Base-by-base conservation (phyloP, 1,140 invertebrate genomes). In the Meloidogyne chitwoodi region DNA sequence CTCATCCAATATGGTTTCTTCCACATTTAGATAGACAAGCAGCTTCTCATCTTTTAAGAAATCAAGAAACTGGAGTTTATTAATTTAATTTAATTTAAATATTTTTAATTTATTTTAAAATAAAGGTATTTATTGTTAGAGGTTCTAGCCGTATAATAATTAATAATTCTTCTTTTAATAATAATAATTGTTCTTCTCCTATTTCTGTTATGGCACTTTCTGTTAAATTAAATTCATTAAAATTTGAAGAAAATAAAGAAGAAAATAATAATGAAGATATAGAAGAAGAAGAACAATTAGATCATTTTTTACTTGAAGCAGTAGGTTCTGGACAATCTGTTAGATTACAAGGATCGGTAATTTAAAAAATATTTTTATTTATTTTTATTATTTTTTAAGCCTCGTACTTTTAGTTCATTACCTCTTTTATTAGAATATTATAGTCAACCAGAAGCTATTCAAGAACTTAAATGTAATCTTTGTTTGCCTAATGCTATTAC, bases 1-100 rank as follows among this genome's bases (percentile, higher is more conserved):
- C 93, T 34, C 93, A 95, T 89, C 93, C 94, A 22, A 93, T 97
- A 80, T 96, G 95, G 95, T 96, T 94, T 88, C 90, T 96, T 44
- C 93, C 94, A 0, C 93, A 93, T n/a, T 93, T 96, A 26, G 93
- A 95, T 84, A 90, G 94, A 68, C 92, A 93, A 69, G 94, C 93
- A 0, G 93, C 93, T 38, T 93, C 94, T 76, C 94, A 96, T 89
- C 90, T 96, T 74, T 91, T 96, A 14, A 93, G 95, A 88, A 93
- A 93, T 83, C 93, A 94, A 87, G 93, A 94, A 85, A 92, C 93
- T 88, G 93, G 94, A 90, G 93, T 68, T 29, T n/a, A n/a, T n/a
- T 16, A 29, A 34, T 24, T 77, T 22, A 24, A 16, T 64, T 75
- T 24, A 14, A 19, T 10, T 4, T 2, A 11, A 27, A 31, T 26